Evolutionary conservation across 37 sponge, comb jelly and placozoan species (phyloP).

Genomic region (Chondrilla cf. caribensis): DNA sequence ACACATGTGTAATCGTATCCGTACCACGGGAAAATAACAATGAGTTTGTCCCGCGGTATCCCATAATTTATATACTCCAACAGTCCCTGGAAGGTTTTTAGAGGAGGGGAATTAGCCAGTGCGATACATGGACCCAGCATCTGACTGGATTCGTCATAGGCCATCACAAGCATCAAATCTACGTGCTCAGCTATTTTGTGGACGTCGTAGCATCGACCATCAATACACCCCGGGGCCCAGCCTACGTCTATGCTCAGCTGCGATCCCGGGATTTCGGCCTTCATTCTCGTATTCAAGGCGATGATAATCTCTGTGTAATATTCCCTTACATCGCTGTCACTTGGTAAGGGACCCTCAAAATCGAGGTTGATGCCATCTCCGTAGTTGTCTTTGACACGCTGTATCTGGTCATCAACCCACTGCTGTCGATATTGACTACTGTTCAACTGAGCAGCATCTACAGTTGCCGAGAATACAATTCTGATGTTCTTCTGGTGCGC

Average conservation of each 20-base stretch:
- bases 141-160: constrained; percentile 89
- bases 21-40: constrained; percentile 87
- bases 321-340: constrained; percentile 22
- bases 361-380: constrained; percentile 88
- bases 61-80: constrained; percentile 43
- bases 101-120: constrained; percentile 68
- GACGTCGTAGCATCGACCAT: constrained; percentile 72
- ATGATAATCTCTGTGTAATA: not conserved
- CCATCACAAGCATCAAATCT: constrained; percentile 82
- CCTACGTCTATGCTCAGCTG: constrained; percentile 77
- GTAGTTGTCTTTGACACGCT: constrained; percentile 14
- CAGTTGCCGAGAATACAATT: constrained; percentile 47
- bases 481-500: constrained; percentile 59
- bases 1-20: constrained; percentile 84
- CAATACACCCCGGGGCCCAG: constrained; percentile 82
- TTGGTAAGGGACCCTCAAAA: constrained; percentile 48
- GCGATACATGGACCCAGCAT: constrained; percentile 74
- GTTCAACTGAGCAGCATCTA: constrained; percentile 18
- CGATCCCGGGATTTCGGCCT: not conserved
- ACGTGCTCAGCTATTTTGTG: constrained; percentile 27
- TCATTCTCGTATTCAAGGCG: not conserved
- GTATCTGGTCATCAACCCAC: constrained; percentile 44
- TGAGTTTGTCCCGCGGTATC: constrained; percentile 49
- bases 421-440: not conserved
- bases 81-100: constrained; percentile 47